Percentiles rank a stretch among this genome's conserved stretches.
phyloP scores from a whole-genome alignment of 2,797 vertebrate species.

The Gila robusta region DNA sequence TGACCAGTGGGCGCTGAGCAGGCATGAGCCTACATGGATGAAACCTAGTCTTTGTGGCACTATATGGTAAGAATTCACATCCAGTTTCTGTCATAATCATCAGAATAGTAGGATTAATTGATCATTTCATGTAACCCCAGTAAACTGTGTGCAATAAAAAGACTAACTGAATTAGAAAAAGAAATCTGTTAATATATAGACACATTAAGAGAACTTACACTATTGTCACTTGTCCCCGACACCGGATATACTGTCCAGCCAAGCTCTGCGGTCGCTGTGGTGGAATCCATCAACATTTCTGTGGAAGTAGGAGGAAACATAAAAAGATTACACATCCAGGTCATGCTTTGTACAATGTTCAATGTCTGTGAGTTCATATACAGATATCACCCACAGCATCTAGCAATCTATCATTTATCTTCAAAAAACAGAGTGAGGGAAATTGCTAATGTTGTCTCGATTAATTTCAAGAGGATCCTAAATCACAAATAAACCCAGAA shows the following conservation, averaged over 20 bases:
- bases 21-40: conserved; percentile 66
- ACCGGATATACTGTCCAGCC: conserved; percentile 96
- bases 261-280: conserved; percentile 96
- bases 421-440: not conserved
- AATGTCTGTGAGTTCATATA: conserved; percentile 15
- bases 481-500: conserved; percentile 9
- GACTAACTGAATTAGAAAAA: not conserved
- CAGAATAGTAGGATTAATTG: not conserved
- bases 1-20: conserved; percentile 69
- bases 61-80: conserved; percentile 73
- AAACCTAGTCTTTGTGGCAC: conserved; percentile 70
- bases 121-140: not conserved
- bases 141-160: not conserved
- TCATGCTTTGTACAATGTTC: not conserved
- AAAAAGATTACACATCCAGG: conserved; percentile 60
- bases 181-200: conserved; percentile 23
- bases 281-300: conserved; percentile 99
- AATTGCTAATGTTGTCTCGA: not conserved
- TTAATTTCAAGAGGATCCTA: conserved; percentile 18
- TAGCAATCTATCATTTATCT: not conserved
- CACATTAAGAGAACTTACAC: conserved; percentile 73
- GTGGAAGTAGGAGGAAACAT: conserved; percentile 68
- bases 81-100: conserved; percentile 64
- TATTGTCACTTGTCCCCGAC: conserved; percentile 90
- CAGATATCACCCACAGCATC: not conserved